Evolutionary conservation across 2,888 invertebrate species (phyloP).

Genomic region (Euplagia quadripunctaria): DNA sequence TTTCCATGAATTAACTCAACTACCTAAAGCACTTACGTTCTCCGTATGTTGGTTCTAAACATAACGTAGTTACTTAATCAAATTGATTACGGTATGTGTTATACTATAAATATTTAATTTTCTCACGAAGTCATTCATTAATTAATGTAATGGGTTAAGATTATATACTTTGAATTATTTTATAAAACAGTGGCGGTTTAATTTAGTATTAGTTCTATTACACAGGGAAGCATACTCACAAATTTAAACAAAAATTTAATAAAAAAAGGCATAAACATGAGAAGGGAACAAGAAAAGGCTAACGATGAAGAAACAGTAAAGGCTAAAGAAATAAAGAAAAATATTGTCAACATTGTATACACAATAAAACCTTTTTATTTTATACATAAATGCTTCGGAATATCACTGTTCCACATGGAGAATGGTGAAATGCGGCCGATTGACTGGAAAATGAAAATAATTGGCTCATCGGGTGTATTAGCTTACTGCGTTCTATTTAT

Average conservation of each 20-base stretch:
- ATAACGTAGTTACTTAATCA: no score
- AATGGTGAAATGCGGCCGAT: not conserved
- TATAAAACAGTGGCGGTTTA: not conserved
- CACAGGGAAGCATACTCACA: not conserved
- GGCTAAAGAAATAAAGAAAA: no score
- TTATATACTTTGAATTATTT: no score
- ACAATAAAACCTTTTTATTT: not conserved
- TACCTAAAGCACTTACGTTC: no score
- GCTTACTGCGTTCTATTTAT: not conserved
- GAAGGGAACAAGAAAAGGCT: no score
- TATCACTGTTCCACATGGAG: not conserved
- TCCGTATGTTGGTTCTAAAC: no score
- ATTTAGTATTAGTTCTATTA: not conserved
- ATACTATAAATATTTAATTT: not conserved
- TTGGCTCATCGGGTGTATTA: not conserved
- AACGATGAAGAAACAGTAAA: no score
- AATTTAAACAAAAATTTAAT: no score
- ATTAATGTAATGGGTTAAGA: slow-evolving; percentile 1
- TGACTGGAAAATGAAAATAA: slow-evolving; percentile 6
- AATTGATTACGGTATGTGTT: no score
- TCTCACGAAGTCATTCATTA: not conserved
- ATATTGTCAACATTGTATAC: not conserved
- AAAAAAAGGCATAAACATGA: no score
- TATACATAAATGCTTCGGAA: not conserved
- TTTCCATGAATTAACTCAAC: no score